Evolutionary conservation across 2,888 invertebrate genomes (phyloP).

Genomic region (Drosophila barbarae): DNA sequence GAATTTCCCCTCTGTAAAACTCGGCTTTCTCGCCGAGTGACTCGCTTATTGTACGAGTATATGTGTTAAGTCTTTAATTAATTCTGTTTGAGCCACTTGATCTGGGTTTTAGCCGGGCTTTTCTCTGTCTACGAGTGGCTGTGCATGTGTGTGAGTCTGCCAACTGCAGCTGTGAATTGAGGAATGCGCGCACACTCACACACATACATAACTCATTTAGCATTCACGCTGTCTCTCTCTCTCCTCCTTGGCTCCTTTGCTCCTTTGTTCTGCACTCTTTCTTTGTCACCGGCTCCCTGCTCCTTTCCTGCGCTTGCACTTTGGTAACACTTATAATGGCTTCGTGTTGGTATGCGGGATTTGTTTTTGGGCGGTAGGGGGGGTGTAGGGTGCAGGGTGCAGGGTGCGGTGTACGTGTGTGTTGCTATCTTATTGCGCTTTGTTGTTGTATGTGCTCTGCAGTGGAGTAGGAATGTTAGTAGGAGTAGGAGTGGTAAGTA

Average conservation of each 20-base stretch:
- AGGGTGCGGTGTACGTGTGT: neutral
- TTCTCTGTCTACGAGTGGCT: constrained; percentile 11
- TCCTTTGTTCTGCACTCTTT: constrained; percentile 1
- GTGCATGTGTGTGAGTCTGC: constrained; percentile 10
- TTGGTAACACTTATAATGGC: constrained; percentile 34
- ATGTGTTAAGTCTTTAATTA: constrained; percentile 9
- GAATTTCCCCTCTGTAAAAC: neutral
- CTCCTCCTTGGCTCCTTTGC: neutral
- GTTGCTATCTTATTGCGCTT: constrained; percentile 17
- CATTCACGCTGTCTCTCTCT: constrained; percentile 12
- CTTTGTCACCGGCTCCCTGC: neutral
- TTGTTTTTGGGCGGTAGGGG: constrained; percentile 2
- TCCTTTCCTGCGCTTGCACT: constrained; percentile 20
- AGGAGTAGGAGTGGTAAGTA: constrained; percentile 4
- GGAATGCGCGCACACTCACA: constrained; percentile 39
- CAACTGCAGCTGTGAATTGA: constrained; percentile 33
- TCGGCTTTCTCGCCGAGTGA: constrained; percentile 5
- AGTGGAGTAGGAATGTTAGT: constrained; percentile 2
- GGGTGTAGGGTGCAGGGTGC: neutral
- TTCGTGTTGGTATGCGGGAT: constrained; percentile 33
- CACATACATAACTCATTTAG: constrained; percentile 42
- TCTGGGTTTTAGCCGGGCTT: constrained; percentile 7
- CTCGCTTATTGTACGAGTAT: constrained; percentile 3
- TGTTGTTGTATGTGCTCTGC: constrained; percentile 13
- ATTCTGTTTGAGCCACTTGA: constrained; percentile 15